These are phyloP conservation scores for Buceros bicornis DNA, from an alignment of 2,797 vertebrate species.

Conservation along the genomic window DNA sequence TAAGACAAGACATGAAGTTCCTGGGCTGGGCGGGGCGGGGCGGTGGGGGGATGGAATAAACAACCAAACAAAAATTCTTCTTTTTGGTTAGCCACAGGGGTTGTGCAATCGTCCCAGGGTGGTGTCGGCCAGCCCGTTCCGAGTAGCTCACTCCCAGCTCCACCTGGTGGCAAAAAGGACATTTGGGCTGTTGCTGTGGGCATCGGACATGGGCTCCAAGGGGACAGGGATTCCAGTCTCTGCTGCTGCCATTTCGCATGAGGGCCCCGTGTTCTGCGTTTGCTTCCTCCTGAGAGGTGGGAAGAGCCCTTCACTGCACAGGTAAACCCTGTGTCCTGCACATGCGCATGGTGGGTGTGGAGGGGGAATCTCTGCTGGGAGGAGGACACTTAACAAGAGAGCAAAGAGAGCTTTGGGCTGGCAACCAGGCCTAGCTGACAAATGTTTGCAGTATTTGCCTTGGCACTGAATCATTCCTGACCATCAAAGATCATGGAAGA, in stretches of 20 bases:
- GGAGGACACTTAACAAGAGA: neutral
- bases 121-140: neutral
- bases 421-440: neutral
- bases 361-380: neutral
- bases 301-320: neutral
- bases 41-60: too few species aligned
- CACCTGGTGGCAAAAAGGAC: constrained; percentile 53
- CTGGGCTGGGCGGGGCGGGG: fast-evolving
- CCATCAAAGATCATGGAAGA: neutral
- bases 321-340: fast-evolving
- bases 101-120: neutral
- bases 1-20: neutral
- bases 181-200: neutral
- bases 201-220: neutral
- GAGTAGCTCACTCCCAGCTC: constrained; percentile 54
- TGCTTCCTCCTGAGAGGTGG: fast-evolving
- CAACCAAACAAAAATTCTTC: neutral
- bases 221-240: too few species aligned
- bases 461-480: neutral
- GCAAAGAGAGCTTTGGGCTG: neutral
- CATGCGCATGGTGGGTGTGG: fast-evolving
- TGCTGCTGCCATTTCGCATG: neutral
- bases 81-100: neutral
- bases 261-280: fast-evolving
- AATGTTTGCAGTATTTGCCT: neutral